Evolutionary conservation across 2,113 vertebrate genomes (phyloP).

Genomic region (Ramphastos sulfuratus): DNA sequence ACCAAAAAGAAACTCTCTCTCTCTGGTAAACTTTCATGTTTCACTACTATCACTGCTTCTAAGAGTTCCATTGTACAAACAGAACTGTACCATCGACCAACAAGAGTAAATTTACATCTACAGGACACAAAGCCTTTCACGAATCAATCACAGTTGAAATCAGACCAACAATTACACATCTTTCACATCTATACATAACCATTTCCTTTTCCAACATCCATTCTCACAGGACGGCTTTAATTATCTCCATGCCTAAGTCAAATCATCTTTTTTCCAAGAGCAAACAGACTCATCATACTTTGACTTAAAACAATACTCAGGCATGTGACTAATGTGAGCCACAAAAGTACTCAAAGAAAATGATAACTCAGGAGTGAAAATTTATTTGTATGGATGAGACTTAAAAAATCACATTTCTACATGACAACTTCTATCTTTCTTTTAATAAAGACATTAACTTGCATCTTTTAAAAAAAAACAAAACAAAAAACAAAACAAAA

Average conservation of each 20-base stretch:
- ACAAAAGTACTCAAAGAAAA: background rate
- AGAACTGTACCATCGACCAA: background rate
- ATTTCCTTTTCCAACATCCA: background rate
- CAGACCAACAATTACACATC: background rate
- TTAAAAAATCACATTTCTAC: background rate
- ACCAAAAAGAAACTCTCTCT: background rate
- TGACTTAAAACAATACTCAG: background rate
- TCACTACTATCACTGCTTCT: background rate
- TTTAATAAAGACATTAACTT: background rate
- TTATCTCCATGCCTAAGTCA: background rate
- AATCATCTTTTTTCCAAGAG: background rate
- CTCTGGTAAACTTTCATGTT: background rate
- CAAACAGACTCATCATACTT: background rate
- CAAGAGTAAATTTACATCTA: background rate
- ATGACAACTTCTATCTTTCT: background rate
- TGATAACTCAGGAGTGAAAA: background rate
- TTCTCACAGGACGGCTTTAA: background rate
- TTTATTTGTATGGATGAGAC: background rate
- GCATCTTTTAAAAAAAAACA: no score
- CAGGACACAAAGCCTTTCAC: background rate
- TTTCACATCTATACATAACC: background rate
- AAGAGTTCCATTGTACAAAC: background rate
- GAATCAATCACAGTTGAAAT: background rate
- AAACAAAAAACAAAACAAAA: no score
- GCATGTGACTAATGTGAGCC: background rate